Percentiles rank a stretch among this genome's conserved stretches.
These are phyloP conservation scores for Falco berigora DNA, from an alignment of 2,797 vertebrate genomes.

Conservation along the genomic window DNA sequence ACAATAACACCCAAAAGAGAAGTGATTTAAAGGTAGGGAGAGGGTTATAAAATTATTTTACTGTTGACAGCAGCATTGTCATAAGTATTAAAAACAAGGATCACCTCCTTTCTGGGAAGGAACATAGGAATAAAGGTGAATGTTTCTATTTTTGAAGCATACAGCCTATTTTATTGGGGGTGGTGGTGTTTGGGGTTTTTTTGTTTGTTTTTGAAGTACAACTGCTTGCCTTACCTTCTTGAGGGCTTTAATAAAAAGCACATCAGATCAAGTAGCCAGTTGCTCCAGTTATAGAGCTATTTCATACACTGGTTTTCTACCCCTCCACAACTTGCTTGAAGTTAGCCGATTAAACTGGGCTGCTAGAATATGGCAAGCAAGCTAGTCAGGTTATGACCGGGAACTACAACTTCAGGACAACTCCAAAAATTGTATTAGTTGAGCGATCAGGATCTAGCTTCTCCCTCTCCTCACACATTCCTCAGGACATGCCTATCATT, in stretches of 20 bases:
- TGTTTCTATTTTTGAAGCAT: neutral
- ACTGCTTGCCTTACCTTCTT: neutral
- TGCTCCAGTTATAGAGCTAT: conserved; percentile 15
- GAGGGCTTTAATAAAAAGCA: conserved; percentile 56
- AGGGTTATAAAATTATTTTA: conserved; percentile 48
- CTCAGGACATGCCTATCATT: neutral
- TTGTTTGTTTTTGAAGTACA: neutral
- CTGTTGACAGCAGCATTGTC: conserved; percentile 58
- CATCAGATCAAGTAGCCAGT: conserved; percentile 41
- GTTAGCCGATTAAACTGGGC: neutral
- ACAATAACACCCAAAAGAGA: conserved; percentile 13
- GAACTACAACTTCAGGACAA: neutral
- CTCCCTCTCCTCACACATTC: neutral
- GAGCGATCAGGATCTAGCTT: neutral
- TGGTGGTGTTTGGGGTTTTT: neutral
- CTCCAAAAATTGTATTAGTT: neutral
- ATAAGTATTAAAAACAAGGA: conserved; percentile 63
- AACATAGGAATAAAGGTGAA: neutral
- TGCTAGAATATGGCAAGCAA: neutral
- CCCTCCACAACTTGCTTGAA: neutral
- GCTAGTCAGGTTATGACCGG: neutral
- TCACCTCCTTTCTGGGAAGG: conserved; percentile 22
- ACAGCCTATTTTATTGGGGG: neutral
- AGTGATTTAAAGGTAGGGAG: conserved; percentile 45
- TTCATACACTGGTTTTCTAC: neutral